Percentiles rank a stretch among this genome's conserved stretches.
These are phyloP conservation scores for Ataeniobius toweri DNA, from an alignment of 2,797 vertebrate genomes.

Conservation along the genomic window DNA sequence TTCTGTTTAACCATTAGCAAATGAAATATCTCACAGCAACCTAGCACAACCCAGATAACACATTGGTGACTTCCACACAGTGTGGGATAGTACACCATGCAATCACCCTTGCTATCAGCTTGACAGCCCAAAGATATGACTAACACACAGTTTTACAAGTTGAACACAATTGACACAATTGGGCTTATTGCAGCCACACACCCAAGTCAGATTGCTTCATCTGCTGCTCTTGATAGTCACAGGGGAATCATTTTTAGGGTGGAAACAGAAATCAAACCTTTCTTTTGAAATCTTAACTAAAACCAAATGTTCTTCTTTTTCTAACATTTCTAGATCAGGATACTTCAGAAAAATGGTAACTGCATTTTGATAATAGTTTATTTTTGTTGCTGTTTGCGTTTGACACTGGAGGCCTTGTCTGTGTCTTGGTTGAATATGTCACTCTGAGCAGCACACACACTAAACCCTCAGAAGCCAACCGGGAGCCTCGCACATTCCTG, in stretches of 20 bases:
- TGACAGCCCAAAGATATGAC: background rate
- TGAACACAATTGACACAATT: background rate
- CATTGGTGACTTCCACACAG: constrained; percentile 19
- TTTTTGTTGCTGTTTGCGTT: constrained; percentile 7
- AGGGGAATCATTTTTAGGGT: constrained; percentile 47
- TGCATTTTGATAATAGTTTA: background rate
- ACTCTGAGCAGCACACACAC: constrained; percentile 29
- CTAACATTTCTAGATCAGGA: background rate
- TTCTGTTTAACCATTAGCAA: constrained; percentile 49
- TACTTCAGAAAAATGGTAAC: background rate
- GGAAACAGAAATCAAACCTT: constrained; percentile 21
- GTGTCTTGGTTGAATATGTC: constrained; percentile 41
- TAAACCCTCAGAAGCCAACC: constrained; percentile 36
- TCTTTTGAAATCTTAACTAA: background rate
- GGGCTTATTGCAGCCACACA: constrained; percentile 45
- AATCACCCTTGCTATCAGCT: constrained; percentile 5
- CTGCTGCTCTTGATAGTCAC: constrained; percentile 42
- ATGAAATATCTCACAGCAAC: constrained; percentile 43
- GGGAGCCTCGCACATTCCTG: constrained; percentile 70
- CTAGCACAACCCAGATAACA: constrained; percentile 47
- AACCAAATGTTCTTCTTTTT: background rate
- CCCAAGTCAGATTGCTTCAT: constrained; percentile 44
- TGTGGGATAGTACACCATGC: constrained; percentile 12
- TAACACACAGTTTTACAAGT: background rate
- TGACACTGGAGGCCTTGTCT: constrained; percentile 48